Percentiles rank a stretch among this genome's conserved stretches.
These are phyloP conservation scores for Pipistrellus kuhlii DNA, from an alignment of 2,797 vertebrate genomes.

Conservation along the genomic window DNA sequence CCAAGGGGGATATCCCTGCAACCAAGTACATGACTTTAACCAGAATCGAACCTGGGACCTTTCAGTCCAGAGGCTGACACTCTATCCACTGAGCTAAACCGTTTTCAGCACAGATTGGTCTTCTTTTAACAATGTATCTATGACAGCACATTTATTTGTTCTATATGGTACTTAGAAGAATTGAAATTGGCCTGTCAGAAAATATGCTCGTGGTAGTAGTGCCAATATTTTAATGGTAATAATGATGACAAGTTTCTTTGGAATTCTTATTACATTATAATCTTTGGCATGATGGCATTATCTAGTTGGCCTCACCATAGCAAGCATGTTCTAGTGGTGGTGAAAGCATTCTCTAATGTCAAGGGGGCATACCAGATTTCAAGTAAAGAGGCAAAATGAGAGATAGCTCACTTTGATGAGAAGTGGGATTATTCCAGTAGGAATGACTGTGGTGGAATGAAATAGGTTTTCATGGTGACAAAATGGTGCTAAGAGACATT, in stretches of 20 bases:
- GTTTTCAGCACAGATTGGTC: no score
- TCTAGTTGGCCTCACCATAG: not conserved
- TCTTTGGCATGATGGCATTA: not conserved
- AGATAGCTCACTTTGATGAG: not conserved
- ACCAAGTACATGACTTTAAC: no score
- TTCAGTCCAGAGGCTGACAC: no score
- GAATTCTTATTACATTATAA: not conserved
- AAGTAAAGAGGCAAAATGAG: slow-evolving; percentile 9
- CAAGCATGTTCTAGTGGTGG: not conserved
- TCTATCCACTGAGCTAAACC: no score
- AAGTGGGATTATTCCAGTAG: not conserved
- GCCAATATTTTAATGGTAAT: not conserved
- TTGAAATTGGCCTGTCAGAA: not conserved
- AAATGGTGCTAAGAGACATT: not conserved
- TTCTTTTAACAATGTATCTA: not conserved
- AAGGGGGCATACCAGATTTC: not conserved
- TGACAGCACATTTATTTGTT: not conserved
- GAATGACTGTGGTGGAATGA: not conserved
- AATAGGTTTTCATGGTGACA: not conserved
- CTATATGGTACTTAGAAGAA: not conserved
- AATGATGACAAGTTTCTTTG: not conserved
- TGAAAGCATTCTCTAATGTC: not conserved
- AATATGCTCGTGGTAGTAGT: not conserved
- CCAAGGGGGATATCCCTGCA: no score
- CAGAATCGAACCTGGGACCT: no score